A percentile compares a stretch with the other conserved stretches of the same genome.
phyloP scores from a whole-genome alignment of 1,140 invertebrate species.

The Apis laboriosa region DNA sequence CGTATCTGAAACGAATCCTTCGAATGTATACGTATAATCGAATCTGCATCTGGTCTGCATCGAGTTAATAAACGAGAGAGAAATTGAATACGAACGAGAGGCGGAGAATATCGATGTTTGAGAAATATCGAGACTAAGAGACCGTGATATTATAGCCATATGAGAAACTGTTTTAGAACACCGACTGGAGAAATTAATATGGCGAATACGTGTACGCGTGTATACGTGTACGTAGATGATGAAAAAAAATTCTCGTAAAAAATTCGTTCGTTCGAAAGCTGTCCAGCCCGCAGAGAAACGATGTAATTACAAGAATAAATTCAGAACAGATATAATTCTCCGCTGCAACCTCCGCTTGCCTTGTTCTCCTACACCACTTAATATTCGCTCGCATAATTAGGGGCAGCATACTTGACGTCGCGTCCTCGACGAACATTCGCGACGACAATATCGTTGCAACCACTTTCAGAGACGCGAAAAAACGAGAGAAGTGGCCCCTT shows the following conservation, averaged over 20 bases:
- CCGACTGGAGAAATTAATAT: background rate
- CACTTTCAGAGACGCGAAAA: background rate
- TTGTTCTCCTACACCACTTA: constrained; percentile 9
- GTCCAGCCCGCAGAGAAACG: background rate
- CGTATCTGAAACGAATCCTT: too few species aligned
- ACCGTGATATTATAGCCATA: too few species aligned
- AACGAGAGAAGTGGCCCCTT: background rate
- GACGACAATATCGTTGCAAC: background rate
- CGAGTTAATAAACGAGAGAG: background rate
- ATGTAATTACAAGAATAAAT: constrained; percentile 10
- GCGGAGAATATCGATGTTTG: background rate
- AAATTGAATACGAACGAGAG: background rate
- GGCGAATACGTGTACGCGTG: background rate
- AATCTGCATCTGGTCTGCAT: background rate
- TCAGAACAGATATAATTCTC: background rate
- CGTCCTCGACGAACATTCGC: background rate
- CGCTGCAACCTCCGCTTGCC: background rate
- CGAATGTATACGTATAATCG: background rate
- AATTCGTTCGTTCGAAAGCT: background rate
- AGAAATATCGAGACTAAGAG: background rate
- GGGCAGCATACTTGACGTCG: constrained; percentile 2
- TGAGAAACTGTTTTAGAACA: background rate
- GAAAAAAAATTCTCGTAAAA: constrained; percentile 2
- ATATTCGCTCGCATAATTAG: constrained; percentile 25
- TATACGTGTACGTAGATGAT: too few species aligned